Evolutionary conservation across 2,888 invertebrate species (phyloP), one percentile per base, ranked within the genome.

Genomic region (Rutpela maculata): DNA sequence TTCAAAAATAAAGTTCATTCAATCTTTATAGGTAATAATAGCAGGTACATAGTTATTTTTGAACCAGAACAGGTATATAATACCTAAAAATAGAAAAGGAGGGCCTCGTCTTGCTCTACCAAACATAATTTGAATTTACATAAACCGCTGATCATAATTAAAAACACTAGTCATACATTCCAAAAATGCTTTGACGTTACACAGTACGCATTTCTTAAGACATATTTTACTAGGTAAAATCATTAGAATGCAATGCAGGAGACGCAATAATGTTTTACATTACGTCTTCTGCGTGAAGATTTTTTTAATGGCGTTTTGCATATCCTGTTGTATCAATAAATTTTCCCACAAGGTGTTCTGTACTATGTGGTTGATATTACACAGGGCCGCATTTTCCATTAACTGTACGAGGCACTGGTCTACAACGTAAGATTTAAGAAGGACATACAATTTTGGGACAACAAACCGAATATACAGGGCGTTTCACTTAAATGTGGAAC

Each of bases 161-260:
- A 50, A 50, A 50, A 50, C 50, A 50, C n/a, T n/a, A 50, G 50
- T 7, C 50, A n/a, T 50, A n/a, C 50, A 50, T 50, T 50, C n/a
- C 6, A 4, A 50, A 50, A 50, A 50, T 12, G n/a, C n/a, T 50
- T 43, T 11, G 11, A 43, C 4, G 15, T 43, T 43, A 15, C 15
- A 70, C 17, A 59, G 11, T 7, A 38, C 57, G 60, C 69, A 59
- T 10, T n/a, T 35, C 17, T 60, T 60, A 50, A 19, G 50, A 62
- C 22, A 18, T 22, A 38, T 1, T 63, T 26, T 63, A 63, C n/a
- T 50, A 22, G 22, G 43, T 50, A 60, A 57, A 60, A 19, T 19
- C 26, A 63, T 72, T 72, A 72, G n/a, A 50, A 72, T 72, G 72
- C 72, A 19, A 26, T 7, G 59, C 12, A 70, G 60, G 10, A 18